Percentiles rank a stretch among this genome's conserved stretches.
Evolutionary conservation across 2,797 vertebrate species (phyloP).

Genomic region (Columba guinea): DNA sequence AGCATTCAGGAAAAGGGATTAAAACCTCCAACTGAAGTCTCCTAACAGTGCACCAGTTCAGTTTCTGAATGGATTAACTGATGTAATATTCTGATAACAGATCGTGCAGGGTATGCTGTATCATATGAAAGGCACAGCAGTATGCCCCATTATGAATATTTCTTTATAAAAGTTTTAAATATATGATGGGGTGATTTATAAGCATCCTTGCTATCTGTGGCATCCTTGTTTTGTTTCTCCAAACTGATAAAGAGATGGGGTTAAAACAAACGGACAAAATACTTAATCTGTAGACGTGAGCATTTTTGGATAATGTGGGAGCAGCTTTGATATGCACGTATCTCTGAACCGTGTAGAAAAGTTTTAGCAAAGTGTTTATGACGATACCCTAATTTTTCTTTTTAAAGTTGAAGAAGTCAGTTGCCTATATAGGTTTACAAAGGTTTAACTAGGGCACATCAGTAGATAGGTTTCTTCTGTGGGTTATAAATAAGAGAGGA

Average conservation of each 20-base stretch:
- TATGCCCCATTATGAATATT: not conserved
- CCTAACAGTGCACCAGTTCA: rapidly evolving
- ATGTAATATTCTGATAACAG: not conserved
- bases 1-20: not conserved
- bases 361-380: not conserved
- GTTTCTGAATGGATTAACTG: not conserved
- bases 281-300: not conserved
- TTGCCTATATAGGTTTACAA: not conserved
- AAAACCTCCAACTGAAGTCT: not conserved
- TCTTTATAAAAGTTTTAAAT: not conserved
- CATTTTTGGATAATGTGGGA: not conserved
- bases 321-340: not conserved
- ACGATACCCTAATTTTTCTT: not conserved
- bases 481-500: not conserved
- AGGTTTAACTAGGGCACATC: not conserved
- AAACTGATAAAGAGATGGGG: not conserved
- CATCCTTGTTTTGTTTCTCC: not conserved
- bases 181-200: not conserved
- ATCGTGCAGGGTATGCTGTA: not conserved
- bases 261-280: not conserved
- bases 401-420: not conserved
- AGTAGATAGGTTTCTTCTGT: not conserved
- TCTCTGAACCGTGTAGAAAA: not conserved
- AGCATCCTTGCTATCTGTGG: not conserved
- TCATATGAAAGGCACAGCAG: not conserved